Percentiles rank a stretch among this genome's conserved stretches.
phyloP scores from a whole-genome alignment of 2,113 vertebrate genomes.

The Ictalurus punctatus region DNA sequence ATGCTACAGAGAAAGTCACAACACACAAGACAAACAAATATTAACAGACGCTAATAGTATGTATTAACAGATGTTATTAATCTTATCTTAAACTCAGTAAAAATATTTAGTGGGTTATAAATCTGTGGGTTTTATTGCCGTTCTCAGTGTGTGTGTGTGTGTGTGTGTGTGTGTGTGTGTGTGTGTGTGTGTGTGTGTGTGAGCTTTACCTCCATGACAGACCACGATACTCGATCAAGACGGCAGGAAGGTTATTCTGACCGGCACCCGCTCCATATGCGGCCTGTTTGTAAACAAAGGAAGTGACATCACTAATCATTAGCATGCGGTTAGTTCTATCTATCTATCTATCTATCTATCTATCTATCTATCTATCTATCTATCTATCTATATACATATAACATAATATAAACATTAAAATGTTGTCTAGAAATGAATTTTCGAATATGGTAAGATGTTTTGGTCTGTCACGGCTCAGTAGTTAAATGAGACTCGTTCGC shows the following conservation, averaged over 20 bases:
- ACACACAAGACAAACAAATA: neutral
- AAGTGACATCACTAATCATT: conserved; percentile 7
- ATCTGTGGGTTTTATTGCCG: neutral
- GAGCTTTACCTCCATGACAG: conserved; percentile 83
- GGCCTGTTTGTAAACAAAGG: conserved; percentile 72
- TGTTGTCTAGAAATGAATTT: neutral
- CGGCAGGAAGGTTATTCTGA: conserved; percentile 68
- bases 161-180: neutral
- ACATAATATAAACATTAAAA: neutral
- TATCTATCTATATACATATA: neutral
- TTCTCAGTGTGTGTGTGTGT: neutral
- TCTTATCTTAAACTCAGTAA: neutral
- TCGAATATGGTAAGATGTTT: neutral
- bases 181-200: neutral
- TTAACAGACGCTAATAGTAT: neutral
- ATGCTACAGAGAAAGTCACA: conserved; percentile 21
- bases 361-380: neutral
- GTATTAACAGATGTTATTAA: too few species aligned
- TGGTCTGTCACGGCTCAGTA: neutral
- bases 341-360: neutral
- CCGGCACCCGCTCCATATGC: conserved; percentile 82
- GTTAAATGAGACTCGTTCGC: neutral
- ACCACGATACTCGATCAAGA: conserved; percentile 80
- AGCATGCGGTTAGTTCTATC: neutral
- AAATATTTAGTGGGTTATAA: neutral